Evolutionary conservation across 92 coral and sea anemone genomes (phyloP), one percentile per base, ranked within the genome.

Genomic region (Paragorgia papillata): DNA sequence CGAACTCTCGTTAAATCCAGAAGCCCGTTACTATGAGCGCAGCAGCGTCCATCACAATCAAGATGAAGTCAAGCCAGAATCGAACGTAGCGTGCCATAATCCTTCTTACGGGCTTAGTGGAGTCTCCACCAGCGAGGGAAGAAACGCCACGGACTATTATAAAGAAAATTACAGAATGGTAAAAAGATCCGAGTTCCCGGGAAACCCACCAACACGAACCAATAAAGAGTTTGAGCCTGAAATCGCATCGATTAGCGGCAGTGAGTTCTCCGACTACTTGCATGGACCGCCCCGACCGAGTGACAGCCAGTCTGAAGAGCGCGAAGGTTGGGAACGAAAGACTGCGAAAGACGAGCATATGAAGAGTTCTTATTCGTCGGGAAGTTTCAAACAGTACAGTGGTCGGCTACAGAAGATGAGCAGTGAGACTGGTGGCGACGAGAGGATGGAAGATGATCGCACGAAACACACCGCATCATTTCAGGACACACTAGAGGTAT

Each of bases 151-250:
- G 7, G 57, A 41, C 31, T 41, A 41, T 3, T 67, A 67, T 43
- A 57, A 67, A 41, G 56, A 67, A 54, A 51, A 20, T 41, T 67
- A 67, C 33, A 67, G 44, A n/a, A 67, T 67, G 74, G 74, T 67
- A 0, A 67, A 67, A 19, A 44, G 51, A 29, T 67, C 74, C 2
- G 57, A 67, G 44, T 67, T 20, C 17, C 74, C 74, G 0, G 74
- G 20, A 19, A 46, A 20, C 20, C 74, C 20, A 46, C 35, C 58
- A 22, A 32, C 35, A 46, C 9, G 29, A 19, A 46, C 12, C n/a
- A 25, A 51, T 9, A 57, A 39, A 12, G 74, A 67, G 10, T 0
- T 65, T 19, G 71, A 65, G 50, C 71, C 74, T 32, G 74, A 67
- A 22, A 67, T 67, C 35, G 46, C 39, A 0, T 67, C 74, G 19